Conservation (phyloP, 1,140 invertebrate species). For the Drosophila yakuba region DNA sequence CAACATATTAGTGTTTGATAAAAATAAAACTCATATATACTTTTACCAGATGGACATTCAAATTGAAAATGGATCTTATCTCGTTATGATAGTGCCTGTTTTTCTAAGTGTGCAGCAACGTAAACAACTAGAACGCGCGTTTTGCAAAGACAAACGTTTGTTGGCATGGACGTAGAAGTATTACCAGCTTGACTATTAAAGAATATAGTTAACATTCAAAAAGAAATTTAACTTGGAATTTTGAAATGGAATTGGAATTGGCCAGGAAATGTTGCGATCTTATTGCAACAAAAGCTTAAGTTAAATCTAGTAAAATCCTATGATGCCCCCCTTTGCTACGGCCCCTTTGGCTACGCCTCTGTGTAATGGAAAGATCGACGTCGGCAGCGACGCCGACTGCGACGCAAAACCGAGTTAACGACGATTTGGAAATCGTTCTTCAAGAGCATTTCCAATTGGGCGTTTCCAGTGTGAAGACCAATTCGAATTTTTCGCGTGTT, state of each 20-base stretch:
- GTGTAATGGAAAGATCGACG: neutral
- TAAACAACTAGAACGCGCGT: slow-evolving; percentile 10
- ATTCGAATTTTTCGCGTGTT: slow-evolving; percentile 54
- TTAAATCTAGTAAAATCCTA: no score
- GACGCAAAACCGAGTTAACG: slow-evolving; percentile 28
- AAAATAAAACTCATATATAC: neutral
- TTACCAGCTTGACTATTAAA: no score
- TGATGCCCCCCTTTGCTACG: neutral
- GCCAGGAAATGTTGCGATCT: no score
- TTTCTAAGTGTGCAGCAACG: slow-evolving; percentile 2
- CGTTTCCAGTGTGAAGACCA: slow-evolving; percentile 84
- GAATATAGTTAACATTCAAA: no score
- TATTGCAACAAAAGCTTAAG: no score
- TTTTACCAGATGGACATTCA: neutral
- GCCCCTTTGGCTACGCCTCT: neutral
- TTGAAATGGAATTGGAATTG: no score
- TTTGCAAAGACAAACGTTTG: neutral
- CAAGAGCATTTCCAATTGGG: slow-evolving; percentile 74
- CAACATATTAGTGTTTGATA: no score
- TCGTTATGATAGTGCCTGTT: no score
- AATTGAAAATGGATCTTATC: neutral
- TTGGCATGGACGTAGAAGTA: no score
- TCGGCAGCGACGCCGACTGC: slow-evolving; percentile 12
- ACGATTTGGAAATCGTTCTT: slow-evolving; percentile 26
- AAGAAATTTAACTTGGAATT: no score